These are phyloP conservation scores for Agriotes lineatus DNA, from an alignment of 2,888 invertebrate species.

Conservation along the genomic window DNA sequence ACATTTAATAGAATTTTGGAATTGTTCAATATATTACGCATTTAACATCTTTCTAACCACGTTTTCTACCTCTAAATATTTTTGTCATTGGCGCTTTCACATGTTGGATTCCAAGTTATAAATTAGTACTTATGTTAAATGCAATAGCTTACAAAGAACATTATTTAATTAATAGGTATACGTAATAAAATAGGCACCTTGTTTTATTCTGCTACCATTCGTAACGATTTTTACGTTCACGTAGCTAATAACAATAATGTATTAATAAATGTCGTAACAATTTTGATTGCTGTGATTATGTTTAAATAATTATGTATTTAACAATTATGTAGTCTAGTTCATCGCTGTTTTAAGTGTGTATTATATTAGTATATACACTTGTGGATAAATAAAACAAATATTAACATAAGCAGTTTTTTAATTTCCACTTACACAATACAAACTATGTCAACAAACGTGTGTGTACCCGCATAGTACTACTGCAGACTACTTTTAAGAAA, in stretches of 20 bases:
- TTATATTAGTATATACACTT: slow-evolving; percentile 59
- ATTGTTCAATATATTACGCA: too few species aligned
- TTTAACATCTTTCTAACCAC: too few species aligned
- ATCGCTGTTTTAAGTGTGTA: slow-evolving; percentile 65
- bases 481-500: too few species aligned
- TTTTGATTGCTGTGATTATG: slow-evolving; percentile 68
- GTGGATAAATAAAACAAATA: slow-evolving; percentile 54
- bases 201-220: slow-evolving; percentile 20
- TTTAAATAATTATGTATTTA: slow-evolving; percentile 52
- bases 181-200: slow-evolving; percentile 23
- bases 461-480: too few species aligned
- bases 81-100: neutral
- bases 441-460: too few species aligned
- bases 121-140: slow-evolving; percentile 24
- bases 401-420: slow-evolving; percentile 4
- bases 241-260: slow-evolving; percentile 51
- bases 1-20: too few species aligned
- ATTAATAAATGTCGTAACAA: slow-evolving; percentile 62
- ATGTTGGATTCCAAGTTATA: neutral
- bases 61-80: slow-evolving; percentile 19
- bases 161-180: slow-evolving; percentile 25
- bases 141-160: slow-evolving; percentile 28
- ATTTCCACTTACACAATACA: too few species aligned
- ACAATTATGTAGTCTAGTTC: slow-evolving; percentile 59
- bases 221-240: slow-evolving; percentile 33